Evolutionary conservation across 2,888 invertebrate species (phyloP).

Genomic region (Ctena decussata): DNA sequence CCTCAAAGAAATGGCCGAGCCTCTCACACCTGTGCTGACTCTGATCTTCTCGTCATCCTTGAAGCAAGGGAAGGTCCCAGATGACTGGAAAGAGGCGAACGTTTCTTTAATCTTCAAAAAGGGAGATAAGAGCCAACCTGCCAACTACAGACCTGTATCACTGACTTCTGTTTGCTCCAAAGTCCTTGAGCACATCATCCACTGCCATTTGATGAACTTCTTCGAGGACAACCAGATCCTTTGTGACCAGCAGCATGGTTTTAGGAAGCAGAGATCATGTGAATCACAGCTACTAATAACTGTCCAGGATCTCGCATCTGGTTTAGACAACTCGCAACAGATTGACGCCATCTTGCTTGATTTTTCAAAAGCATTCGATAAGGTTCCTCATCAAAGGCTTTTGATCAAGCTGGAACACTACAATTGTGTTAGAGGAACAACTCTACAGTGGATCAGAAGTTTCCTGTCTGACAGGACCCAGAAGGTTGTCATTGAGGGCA

Average conservation of each 20-base stretch:
- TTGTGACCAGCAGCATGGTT: no score
- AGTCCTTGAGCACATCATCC: no score
- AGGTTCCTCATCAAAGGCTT: neutral
- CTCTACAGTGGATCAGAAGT: neutral
- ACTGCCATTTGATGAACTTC: no score
- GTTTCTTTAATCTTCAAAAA: neutral
- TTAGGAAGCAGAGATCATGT: no score
- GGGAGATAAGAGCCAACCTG: neutral
- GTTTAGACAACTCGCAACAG: no score
- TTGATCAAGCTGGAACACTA: neutral
- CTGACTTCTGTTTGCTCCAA: no score
- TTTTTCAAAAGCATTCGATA: no score
- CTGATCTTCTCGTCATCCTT: neutral
- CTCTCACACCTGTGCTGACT: neutral
- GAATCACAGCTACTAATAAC: no score
- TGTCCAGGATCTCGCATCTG: no score
- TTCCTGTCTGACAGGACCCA: neutral
- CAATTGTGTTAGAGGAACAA: neutral
- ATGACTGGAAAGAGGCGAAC: neutral
- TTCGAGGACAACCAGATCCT: no score
- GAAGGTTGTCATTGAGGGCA: conserved; percentile 27
- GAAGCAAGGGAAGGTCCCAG: neutral
- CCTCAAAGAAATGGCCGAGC: neutral
- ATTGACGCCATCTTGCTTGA: no score
- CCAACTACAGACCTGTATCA: neutral